phyloP scores from a whole-genome alignment of 2,797 vertebrate species.

The Phalloptychus januarius region DNA sequence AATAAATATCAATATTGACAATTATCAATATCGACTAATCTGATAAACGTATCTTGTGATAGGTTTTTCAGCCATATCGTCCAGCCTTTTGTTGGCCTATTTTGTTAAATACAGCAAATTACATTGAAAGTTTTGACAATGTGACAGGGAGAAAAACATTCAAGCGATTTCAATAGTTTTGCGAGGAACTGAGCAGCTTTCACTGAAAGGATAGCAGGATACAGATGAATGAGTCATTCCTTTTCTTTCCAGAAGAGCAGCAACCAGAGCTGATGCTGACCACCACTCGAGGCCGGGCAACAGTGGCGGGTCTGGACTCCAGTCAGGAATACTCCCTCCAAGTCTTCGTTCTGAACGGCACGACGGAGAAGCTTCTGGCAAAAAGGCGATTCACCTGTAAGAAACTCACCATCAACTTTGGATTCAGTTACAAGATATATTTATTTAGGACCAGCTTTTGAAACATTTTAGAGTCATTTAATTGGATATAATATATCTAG shows the following conservation, averaged over 20 bases:
- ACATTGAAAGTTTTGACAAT: background rate
- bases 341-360: conserved; percentile 87
- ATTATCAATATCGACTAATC: too few species aligned
- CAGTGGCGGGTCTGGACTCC: conserved; percentile 90
- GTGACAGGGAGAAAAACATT: background rate
- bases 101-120: background rate
- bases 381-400: conserved; percentile 93
- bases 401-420: conserved; percentile 46
- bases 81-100: background rate
- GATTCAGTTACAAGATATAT: background rate
- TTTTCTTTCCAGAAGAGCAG: conserved; percentile 79
- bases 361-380: conserved; percentile 85
- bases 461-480: background rate
- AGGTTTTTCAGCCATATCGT: too few species aligned
- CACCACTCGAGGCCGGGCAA: conserved; percentile 90
- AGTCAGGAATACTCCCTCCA: conserved; percentile 89
- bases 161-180: background rate
- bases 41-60: too few species aligned
- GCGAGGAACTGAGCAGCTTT: background rate
- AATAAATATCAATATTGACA: too few species aligned
- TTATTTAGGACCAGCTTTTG: background rate
- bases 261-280: conserved; percentile 96
- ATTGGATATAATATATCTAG: background rate
- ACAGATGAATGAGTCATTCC: background rate
- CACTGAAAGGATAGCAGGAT: background rate